These are phyloP conservation scores for Allolobophora icterica DNA, from an alignment of 2,888 invertebrate genomes.

Conservation along the genomic window DNA sequence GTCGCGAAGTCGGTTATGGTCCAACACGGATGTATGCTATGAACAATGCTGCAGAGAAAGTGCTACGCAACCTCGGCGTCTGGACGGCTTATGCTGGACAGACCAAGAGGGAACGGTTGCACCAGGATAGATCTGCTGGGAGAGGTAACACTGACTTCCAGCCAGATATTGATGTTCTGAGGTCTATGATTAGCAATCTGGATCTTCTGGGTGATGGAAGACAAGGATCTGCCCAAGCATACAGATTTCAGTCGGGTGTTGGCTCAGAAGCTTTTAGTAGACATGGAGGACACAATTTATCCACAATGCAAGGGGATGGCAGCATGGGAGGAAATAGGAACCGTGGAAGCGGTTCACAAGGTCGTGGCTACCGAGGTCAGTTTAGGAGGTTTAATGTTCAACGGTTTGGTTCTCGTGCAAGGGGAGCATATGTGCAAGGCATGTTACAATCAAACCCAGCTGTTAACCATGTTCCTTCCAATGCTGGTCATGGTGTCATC, in stretches of 20 bases:
- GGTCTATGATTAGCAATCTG: not conserved
- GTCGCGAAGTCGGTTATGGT: not conserved
- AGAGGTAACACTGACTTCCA: not conserved
- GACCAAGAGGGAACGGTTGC: not conserved
- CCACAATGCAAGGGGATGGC: not conserved
- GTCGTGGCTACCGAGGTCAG: not conserved
- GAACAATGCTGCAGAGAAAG: slow-evolving; percentile 11
- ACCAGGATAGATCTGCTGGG: not conserved
- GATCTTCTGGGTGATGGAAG: not conserved
- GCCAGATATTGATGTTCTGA: not conserved
- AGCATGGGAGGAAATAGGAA: not conserved
- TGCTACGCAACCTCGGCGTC: not conserved
- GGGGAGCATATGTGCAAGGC: not conserved
- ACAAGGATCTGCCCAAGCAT: not conserved
- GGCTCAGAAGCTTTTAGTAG: not conserved
- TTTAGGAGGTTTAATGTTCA: slow-evolving; percentile 6
- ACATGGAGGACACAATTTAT: not conserved
- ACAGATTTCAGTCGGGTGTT: not conserved
- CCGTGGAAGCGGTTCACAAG: not conserved
- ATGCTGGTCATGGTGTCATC: not conserved
- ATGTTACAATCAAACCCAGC: not conserved
- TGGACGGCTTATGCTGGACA: not conserved
- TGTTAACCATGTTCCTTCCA: slow-evolving; percentile 4
- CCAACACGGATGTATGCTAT: not conserved
- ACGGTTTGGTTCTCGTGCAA: not conserved